A percentile compares a stretch with the other conserved stretches of the same genome.
phyloP scores from a whole-genome alignment of 64 coral and sea anemone species.

The Orbicella faveolata region DNA sequence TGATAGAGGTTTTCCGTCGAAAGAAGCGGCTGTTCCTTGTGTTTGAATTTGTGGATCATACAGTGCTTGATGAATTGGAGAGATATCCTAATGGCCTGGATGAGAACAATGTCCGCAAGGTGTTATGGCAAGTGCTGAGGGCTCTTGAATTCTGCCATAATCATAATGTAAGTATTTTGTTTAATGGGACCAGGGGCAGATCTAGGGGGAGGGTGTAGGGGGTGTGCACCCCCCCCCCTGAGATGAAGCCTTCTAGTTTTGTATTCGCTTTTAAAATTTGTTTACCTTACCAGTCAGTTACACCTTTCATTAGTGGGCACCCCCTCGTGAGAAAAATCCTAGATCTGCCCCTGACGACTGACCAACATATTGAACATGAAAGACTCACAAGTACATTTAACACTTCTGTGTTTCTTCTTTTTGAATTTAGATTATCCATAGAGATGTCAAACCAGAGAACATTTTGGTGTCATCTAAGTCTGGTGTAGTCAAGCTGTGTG shows the following conservation, averaged over 20 bases:
- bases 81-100: conserved; percentile 97
- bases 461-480: conserved; percentile 94
- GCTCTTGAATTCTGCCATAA: conserved; percentile 95
- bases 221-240: too few relatives aligned
- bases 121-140: conserved; percentile 94
- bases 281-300: too few relatives aligned
- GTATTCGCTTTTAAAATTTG: too few relatives aligned
- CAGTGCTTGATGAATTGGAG: conserved; percentile 95
- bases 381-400: too few relatives aligned
- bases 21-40: conserved; percentile 97
- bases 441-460: conserved; percentile 99
- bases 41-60: conserved; percentile 99
- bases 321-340: too few relatives aligned
- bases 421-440: conserved; percentile 86
- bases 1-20: conserved; percentile 94
- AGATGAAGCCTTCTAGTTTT: too few relatives aligned
- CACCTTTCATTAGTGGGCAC: too few relatives aligned
- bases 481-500: conserved; percentile 97
- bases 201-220: too few relatives aligned
- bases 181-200: too few relatives aligned
- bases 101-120: conserved; percentile 78
- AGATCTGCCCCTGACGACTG: not conserved
- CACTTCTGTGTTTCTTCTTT: not conserved
- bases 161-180: conserved; percentile 81
- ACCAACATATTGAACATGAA: not conserved